Conservation (phyloP, 2,888 invertebrate genomes). For the Pediacus dermestoides region DNA sequence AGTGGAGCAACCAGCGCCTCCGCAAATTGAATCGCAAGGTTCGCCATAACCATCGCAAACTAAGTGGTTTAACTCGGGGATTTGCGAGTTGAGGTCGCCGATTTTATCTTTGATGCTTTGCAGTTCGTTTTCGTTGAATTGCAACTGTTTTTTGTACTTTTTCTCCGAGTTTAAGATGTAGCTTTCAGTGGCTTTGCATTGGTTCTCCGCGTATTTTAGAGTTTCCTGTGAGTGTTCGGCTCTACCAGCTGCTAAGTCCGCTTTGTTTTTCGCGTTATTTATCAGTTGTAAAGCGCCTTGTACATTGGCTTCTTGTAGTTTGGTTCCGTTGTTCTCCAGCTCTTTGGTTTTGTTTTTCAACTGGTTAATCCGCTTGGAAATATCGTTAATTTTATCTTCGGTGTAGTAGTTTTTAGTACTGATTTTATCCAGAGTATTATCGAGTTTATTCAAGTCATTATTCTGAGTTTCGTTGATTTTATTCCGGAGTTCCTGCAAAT, state of each 20-base stretch:
- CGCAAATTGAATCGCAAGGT: constrained; percentile 86
- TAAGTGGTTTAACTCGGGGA: constrained; percentile 84
- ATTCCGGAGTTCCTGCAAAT: constrained; percentile 57
- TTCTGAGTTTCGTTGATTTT: constrained; percentile 58
- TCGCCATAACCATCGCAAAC: constrained; percentile 56
- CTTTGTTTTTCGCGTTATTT: constrained; percentile 68
- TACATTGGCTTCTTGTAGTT: constrained; percentile 85
- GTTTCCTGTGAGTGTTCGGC: constrained; percentile 44
- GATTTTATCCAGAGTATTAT: constrained; percentile 61
- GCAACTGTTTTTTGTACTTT: constrained; percentile 62
- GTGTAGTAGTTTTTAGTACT: constrained; percentile 71
- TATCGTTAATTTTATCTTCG: constrained; percentile 64
- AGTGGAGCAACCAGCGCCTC: constrained; percentile 82
- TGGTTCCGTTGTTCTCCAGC: constrained; percentile 74
- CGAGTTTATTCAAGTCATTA: constrained; percentile 62
- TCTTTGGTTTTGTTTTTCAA: constrained; percentile 69
- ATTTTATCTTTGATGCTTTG: constrained; percentile 64
- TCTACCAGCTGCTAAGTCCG: constrained; percentile 56
- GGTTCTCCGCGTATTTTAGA: constrained; percentile 58
- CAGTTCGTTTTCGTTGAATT: constrained; percentile 70
- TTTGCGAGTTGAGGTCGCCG: constrained; percentile 62
- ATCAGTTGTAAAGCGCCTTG: constrained; percentile 94
- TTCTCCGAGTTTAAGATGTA: constrained; percentile 59
- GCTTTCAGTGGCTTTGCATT: constrained; percentile 62
- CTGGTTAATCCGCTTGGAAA: constrained; percentile 61